phyloP scores from a whole-genome alignment of 2,113 vertebrate species.

The rabbit (Oryctolagus cuniculus) region DNA sequence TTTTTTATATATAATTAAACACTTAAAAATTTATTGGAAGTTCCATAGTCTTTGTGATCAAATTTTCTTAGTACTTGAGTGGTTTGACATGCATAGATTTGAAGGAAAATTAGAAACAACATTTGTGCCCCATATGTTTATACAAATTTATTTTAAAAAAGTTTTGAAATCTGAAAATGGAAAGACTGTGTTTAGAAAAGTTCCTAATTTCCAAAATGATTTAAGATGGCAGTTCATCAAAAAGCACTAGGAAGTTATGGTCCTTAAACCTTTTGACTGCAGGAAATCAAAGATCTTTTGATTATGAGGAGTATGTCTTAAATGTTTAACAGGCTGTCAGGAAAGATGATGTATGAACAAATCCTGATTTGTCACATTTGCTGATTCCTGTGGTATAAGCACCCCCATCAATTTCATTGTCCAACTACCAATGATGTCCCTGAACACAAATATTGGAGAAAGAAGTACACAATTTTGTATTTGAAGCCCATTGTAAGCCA shows the following conservation, averaged over 20 bases:
- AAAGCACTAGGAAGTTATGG: rapidly evolving
- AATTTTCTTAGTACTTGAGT: neutral
- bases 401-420: neutral
- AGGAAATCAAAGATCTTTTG: neutral
- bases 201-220: neutral
- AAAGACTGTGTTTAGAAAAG: neutral
- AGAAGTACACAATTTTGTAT: neutral
- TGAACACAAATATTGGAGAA: neutral
- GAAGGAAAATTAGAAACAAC: neutral
- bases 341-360: rapidly evolving
- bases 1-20: neutral
- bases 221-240: neutral
- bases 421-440: neutral
- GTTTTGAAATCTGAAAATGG: neutral
- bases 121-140: neutral
- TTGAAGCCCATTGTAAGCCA: neutral
- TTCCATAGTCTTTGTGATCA: neutral
- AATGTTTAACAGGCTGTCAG: neutral
- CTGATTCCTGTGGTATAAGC: neutral
- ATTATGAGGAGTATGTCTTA: neutral
- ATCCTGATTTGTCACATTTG: neutral
- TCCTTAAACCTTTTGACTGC: neutral
- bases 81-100: neutral
- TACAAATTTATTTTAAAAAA: neutral
- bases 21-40: neutral